Conservation (phyloP, 2,797 vertebrate genomes). For the Oreortyx pictus region DNA sequence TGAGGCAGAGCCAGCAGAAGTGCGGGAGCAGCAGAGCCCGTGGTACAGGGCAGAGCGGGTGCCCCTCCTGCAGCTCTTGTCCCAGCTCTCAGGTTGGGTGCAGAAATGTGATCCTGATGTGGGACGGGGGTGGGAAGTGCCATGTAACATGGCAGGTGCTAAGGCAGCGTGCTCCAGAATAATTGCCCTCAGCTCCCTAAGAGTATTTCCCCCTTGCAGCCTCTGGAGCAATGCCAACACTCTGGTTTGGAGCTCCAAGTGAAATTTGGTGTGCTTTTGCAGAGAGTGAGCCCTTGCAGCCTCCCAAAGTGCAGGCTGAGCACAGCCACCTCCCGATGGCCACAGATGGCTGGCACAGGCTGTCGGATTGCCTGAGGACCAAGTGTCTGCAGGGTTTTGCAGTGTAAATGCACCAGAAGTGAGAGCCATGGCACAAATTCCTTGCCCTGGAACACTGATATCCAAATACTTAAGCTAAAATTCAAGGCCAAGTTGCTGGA, state of each 20-base stretch:
- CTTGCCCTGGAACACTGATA: neutral
- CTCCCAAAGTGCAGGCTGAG: neutral
- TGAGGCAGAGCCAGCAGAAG: neutral
- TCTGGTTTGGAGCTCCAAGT: neutral
- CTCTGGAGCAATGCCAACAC: neutral
- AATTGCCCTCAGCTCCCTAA: neutral
- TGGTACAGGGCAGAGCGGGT: neutral
- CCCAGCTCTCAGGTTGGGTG: too few relatives aligned
- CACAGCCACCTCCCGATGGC: neutral
- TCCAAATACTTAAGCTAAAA: neutral
- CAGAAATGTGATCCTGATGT: neutral
- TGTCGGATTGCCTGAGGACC: neutral
- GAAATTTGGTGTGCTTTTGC: neutral
- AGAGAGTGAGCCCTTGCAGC: neutral
- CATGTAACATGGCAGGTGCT: fast-evolving
- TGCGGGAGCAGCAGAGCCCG: neutral
- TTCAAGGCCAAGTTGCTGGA: neutral
- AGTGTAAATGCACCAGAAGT: neutral
- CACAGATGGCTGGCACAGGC: too few relatives aligned
- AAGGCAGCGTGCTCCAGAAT: fast-evolving
- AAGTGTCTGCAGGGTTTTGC: neutral
- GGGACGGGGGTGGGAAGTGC: neutral
- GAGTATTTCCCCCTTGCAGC: neutral
- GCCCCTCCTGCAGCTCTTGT: neutral
- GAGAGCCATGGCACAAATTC: neutral